Evolutionary conservation across 2,888 invertebrate genomes (phyloP).

Genomic region (Orthosia incerta): DNA sequence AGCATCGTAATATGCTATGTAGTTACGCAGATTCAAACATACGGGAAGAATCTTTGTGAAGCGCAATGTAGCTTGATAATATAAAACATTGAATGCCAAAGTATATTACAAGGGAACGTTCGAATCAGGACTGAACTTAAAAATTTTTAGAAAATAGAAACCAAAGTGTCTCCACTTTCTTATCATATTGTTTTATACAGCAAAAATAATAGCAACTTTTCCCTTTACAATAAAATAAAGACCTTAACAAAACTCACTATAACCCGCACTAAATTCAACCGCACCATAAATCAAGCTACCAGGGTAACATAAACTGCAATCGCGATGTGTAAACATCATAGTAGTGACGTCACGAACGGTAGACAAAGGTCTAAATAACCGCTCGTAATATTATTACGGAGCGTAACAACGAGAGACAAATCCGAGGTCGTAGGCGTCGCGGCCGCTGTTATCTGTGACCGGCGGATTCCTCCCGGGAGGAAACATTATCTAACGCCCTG

Average conservation of each 20-base stretch:
- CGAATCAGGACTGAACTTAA: background rate
- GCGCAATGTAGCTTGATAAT: constrained; percentile 24
- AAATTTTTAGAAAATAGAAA: background rate
- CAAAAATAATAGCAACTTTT: background rate
- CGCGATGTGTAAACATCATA: constrained; percentile 62
- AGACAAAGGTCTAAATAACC: constrained; percentile 70
- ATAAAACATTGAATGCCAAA: constrained; percentile 4
- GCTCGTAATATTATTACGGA: constrained; percentile 71
- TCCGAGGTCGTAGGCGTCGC: constrained; percentile 75
- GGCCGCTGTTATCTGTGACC: constrained; percentile 77
- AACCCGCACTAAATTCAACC: constrained; percentile 14
- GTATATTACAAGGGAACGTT: background rate
- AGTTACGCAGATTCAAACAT: constrained; percentile 34
- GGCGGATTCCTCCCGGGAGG: constrained; percentile 77
- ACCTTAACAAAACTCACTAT: constrained; percentile 6
- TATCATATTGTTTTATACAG: background rate
- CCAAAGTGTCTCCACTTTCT: background rate
- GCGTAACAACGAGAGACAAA: constrained; percentile 77
- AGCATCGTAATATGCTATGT: constrained; percentile 26
- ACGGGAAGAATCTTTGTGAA: constrained; percentile 15
- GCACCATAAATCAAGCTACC: constrained; percentile 43
- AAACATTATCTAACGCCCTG: constrained; percentile 81
- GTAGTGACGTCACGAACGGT: constrained; percentile 58
- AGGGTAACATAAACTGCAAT: constrained; percentile 59
- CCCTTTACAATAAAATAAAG: constrained; percentile 1